Evolutionary conservation across 2,113 vertebrate genomes (phyloP), one percentile per base, ranked within the genome.

Genomic region (Psilopsiagon aymara): DNA sequence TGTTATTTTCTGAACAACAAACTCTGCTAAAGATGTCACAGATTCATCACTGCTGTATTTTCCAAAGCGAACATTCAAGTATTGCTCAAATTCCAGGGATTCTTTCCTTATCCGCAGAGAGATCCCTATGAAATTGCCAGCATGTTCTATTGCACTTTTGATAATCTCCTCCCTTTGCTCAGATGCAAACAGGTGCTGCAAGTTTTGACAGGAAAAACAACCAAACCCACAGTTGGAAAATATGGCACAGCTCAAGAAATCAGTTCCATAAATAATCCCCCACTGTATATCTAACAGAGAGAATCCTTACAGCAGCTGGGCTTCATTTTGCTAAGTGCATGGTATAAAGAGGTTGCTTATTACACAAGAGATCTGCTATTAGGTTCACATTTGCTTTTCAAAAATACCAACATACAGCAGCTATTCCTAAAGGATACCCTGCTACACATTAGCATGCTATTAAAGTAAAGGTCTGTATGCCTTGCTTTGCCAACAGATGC

Each of bases 141-240:
- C 99, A 81, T 99, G 99, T 52, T 99, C 99, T 89, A 99, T 98
- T 93, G 99, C 99, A 74, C 99, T 98, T 97, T 98, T 99, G 94
- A 99, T 99, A 88, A 99, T 99, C 76, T 99, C 99, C 60, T 99
- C 99, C 74, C 99, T 98, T 92, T 99, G 98, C 94, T 99, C 99
- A 29, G 99, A 99, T 52, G 99, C 99, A 98, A 99, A 99, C 81
- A 99, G 97, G 96, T 99, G 99, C 99, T 99, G 97, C 41, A 95
- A 92, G 86, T 96, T 97, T 96, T 77, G 80, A 89, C 11, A 95
- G 37, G 6, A 57, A 70, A 73, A 55, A 39, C 35, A 35, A 24
- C 31, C 31, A 13, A 52, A 29, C 21, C 57, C 57, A 29, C 9
- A 86, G 15, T 20, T 84, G 31, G 86, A 68, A 83, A 92, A 57